Evolutionary conservation across 2,888 invertebrate genomes (phyloP), one percentile per base, ranked within the genome.

Genomic region (Amitus sp.): DNA sequence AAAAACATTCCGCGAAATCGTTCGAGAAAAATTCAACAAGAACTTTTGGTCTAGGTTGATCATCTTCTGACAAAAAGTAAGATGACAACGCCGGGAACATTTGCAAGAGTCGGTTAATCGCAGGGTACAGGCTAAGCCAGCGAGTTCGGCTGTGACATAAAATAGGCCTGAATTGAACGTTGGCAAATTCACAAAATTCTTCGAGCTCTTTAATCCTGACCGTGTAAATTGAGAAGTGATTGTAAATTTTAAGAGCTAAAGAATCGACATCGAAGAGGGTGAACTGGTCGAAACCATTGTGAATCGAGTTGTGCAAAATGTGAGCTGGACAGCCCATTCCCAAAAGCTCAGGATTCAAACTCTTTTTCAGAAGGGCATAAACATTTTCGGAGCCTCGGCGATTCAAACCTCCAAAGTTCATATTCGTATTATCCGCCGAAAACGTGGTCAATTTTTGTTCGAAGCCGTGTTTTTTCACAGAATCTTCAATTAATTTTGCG

Each of bases 281-380:
- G 7, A 70, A 59, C 17, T 37, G 48, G 57, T 70, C 68, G n/a
- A n/a, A n/a, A n/a, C n/a, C n/a, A n/a, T n/a, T n/a, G n/a, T n/a
- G n/a, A n/a, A n/a, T n/a, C n/a, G n/a, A n/a, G n/a, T n/a, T n/a
- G n/a, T n/a, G n/a, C n/a, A n/a, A n/a, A n/a, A n/a, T n/a, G n/a
- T n/a, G n/a, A n/a, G n/a, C 17, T 19, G 63, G 64, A 47, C 71
- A 73, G 9, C 70, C 71, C 39, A 72, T 54, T 27, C 71, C 70
- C n/a, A n/a, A n/a, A n/a, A n/a, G n/a, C n/a, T n/a, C n/a, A n/a
- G n/a, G n/a, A n/a, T n/a, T n/a, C n/a, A n/a, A n/a, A n/a, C n/a
- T n/a, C n/a, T n/a, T n/a, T n/a, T n/a, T n/a, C n/a, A n/a, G n/a
- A n/a, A n/a, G n/a, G n/a, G n/a, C n/a, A n/a, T n/a, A n/a, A n/a